These are phyloP conservation scores for Acleris holmiana DNA, from an alignment of 2,888 invertebrate genomes.

Conservation along the genomic window DNA sequence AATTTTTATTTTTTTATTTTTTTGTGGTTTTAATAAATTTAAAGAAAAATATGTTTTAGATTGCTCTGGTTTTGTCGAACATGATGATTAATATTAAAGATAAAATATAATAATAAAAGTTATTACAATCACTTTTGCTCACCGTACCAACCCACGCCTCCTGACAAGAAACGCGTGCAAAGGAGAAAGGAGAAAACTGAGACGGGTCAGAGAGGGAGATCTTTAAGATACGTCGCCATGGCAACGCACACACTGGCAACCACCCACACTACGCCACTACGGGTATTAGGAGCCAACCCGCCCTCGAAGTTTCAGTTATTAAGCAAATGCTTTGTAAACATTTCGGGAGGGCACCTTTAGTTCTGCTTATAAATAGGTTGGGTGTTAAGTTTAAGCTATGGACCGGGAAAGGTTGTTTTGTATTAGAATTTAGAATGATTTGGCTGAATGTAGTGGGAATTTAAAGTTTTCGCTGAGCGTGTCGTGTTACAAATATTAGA, in stretches of 20 bases:
- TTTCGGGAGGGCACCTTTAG: conserved; percentile 79
- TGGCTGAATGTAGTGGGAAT: not conserved
- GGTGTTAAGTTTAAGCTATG: conserved; percentile 73
- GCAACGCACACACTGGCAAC: conserved; percentile 66
- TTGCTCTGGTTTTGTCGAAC: no score
- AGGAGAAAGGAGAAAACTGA: conserved; percentile 83
- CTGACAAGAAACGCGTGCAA: conserved; percentile 82
- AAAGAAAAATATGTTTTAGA: no score
- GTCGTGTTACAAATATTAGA: no score
- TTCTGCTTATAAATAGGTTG: conserved; percentile 75
- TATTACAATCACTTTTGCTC: conserved; percentile 44
- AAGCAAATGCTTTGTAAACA: conserved; percentile 85
- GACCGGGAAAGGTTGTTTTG: conserved; percentile 49
- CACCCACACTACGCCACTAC: conserved; percentile 31
- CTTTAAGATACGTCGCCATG: conserved; percentile 83
- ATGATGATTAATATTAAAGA: no score
- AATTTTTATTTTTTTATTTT: no score
- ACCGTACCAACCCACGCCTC: conserved; percentile 74
- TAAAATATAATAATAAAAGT: no score
- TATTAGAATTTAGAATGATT: conserved; percentile 22
- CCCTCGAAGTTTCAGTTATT: conserved; percentile 81
- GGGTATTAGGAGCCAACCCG: conserved; percentile 70
- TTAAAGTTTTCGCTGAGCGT: not conserved
- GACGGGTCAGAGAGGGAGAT: conserved; percentile 80
- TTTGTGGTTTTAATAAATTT: no score